Evolutionary conservation across 2,113 vertebrate genomes (phyloP).

Genomic region (Glareola pratincola): DNA sequence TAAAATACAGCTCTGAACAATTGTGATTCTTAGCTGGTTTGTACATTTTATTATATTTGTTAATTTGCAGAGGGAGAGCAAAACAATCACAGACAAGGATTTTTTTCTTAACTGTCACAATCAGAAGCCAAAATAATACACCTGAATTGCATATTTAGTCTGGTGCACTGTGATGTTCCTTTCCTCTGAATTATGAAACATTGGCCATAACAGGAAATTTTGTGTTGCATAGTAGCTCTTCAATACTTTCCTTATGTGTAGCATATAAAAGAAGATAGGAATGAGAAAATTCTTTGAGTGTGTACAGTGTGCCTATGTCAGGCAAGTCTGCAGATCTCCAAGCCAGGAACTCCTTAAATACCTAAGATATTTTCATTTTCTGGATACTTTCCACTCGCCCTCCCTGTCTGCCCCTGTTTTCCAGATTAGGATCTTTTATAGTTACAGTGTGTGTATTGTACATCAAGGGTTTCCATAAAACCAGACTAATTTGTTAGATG

Average conservation of each 20-base stretch:
- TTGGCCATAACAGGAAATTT: not conserved
- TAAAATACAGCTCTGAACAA: conserved; percentile 19
- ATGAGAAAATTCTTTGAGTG: not conserved
- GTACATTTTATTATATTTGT: not conserved
- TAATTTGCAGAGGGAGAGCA: not conserved
- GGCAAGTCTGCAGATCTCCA: not conserved
- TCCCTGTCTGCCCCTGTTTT: not conserved
- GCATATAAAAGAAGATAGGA: not conserved
- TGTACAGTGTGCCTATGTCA: not conserved
- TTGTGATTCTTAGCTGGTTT: not conserved
- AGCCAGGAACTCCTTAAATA: not conserved
- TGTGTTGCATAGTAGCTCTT: not conserved
- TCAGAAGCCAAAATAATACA: conserved; percentile 10
- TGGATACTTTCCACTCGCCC: not conserved
- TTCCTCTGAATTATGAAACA: not conserved
- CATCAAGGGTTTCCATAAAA: not conserved
- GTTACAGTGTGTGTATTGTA: not conserved
- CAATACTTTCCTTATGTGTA: not conserved
- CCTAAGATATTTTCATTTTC: not conserved
- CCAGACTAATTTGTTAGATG: not conserved
- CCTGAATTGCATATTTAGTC: not conserved
- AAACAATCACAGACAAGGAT: not conserved
- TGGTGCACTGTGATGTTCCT: not conserved
- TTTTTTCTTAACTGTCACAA: not conserved
- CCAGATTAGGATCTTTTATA: not conserved